Percentiles rank a stretch among this genome's conserved stretches.
Conservation (phyloP, 2,113 vertebrate genomes). For the Carollia perspicillata region DNA sequence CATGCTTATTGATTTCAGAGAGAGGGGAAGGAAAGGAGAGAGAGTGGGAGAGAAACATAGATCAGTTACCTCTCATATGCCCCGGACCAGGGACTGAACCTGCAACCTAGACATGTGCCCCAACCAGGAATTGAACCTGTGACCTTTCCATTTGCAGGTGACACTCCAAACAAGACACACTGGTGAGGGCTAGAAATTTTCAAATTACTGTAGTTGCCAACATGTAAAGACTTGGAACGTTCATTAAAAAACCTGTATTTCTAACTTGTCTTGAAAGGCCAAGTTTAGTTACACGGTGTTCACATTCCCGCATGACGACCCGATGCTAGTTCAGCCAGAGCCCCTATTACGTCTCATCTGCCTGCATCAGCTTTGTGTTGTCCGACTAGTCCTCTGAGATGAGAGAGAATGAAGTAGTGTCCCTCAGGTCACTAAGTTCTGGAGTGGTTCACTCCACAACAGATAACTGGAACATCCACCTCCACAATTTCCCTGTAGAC, state of each 20-base stretch:
- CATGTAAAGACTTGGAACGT: background rate
- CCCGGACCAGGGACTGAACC: too few species aligned
- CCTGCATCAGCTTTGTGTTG: too few species aligned
- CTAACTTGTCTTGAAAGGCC: background rate
- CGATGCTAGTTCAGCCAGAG: background rate
- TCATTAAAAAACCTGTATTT: constrained; percentile 18
- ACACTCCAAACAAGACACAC: too few species aligned
- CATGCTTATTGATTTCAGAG: too few species aligned
- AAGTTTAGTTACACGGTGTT: background rate
- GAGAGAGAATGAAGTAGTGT: background rate
- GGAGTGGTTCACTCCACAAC: background rate
- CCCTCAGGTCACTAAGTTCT: background rate
- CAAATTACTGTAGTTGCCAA: constrained; percentile 42
- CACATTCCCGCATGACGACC: background rate
- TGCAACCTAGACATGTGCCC: too few species aligned
- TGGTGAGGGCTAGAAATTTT: background rate
- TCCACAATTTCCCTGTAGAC: background rate
- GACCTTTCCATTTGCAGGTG: too few species aligned
- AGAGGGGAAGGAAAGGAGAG: too few species aligned
- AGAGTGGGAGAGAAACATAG: too few species aligned
- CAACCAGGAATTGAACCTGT: too few species aligned
- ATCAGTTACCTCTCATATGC: too few species aligned
- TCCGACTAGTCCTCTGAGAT: background rate
- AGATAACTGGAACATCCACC: too few species aligned
- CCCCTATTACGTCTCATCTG: background rate